Conservation (phyloP, 1,140 invertebrate genomes). For the Macrobrachium nipponense region DNA sequence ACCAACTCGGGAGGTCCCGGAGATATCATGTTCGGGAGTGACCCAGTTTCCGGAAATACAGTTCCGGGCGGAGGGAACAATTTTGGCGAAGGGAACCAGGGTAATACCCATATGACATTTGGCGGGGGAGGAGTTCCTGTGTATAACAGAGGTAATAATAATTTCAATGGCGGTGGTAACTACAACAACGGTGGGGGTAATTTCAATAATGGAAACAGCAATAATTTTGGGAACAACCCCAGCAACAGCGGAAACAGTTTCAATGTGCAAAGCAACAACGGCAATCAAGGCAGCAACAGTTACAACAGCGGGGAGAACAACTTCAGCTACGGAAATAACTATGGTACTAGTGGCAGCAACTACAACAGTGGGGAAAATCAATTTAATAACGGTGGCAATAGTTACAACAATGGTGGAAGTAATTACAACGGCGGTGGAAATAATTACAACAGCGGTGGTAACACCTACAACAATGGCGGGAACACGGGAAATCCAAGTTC, state of each 20-base stretch:
- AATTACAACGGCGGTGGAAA: neutral
- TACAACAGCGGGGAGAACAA: neutral
- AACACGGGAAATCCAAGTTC: neutral
- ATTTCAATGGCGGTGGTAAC: neutral
- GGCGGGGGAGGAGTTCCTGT: neutral
- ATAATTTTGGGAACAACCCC: conserved; percentile 8
- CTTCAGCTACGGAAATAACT: neutral
- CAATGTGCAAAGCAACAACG: neutral
- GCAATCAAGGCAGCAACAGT: conserved; percentile 7
- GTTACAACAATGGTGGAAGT: neutral
- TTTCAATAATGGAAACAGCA: neutral
- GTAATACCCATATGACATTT: neutral
- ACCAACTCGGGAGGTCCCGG: too few relatives aligned
- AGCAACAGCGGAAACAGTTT: too few relatives aligned
- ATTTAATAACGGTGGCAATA: neutral
- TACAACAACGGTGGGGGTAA: neutral
- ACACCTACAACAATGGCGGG: neutral
- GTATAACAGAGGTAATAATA: neutral
- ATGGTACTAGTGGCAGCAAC: neutral
- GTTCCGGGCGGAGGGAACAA: conserved; percentile 1
- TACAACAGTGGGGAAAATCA: conserved; percentile 13
- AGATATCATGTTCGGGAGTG: neutral
- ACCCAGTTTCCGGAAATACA: neutral
- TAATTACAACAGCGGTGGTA: neutral
- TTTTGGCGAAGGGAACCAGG: neutral